Base-by-base conservation (phyloP, 2,113 vertebrate species). In the Hucho hucho region DNA sequence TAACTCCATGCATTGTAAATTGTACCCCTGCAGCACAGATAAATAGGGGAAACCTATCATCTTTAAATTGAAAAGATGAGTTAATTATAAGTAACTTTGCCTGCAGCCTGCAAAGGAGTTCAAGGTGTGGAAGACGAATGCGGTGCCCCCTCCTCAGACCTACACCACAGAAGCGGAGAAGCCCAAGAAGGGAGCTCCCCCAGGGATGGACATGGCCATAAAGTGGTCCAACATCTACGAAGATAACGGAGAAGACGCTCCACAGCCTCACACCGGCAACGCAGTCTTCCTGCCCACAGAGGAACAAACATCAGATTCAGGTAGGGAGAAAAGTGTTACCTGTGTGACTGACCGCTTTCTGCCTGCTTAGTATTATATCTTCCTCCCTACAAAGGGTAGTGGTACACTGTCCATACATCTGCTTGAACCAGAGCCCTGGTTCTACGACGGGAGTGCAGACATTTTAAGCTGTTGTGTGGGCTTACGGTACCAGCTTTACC, bases 141-240 rank as follows among this genome's bases (percentile, higher is more conserved):
- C 94, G 1, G 96, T 97, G 0, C 96, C 97, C 0, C 96, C 97
- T 1, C 97, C 97, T 0, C 94, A 96, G 75, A 93, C 87, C 61
- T 98, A 98, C 69, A 49, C 84, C 29, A 46, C 90, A 1, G 92
- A 94, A 72, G 95, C 95, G 88, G 95, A 93, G 90, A 96, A 95
- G 49, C 49, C 16, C 16, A 53, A 53, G 86, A 94, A 93, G 3
- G 93, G 94, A 1, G 91, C 96, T 0, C 95, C 95, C 0, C 94
- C 95, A 0, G 96, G 96, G 32, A 91, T 95, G 80, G 97, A 99
- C 83, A 98, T 98, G 97, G 97, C 97, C 22, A 97, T 98, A 49
- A 99, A 98, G 76, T 98, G 97, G 97, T 99, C 97, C 77, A 97
- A 94, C 74, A 96, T 99, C 47, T 99, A 99, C 13, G 95, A 98